Base-by-base conservation (phyloP, 2,113 vertebrate genomes). In the Cyanistes caeruleus region DNA sequence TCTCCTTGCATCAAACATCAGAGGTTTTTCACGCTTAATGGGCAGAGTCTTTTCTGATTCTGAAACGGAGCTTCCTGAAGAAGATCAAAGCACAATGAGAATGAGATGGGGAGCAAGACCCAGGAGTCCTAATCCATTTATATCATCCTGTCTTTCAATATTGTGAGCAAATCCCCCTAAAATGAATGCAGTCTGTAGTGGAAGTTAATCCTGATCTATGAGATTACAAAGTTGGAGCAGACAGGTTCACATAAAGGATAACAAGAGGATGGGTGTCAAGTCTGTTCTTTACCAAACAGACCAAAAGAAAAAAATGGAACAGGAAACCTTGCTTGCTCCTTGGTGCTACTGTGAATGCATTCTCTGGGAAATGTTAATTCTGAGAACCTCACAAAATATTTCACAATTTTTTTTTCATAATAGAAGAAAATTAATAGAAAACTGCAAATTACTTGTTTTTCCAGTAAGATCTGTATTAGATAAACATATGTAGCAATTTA, bases 21-120 rank as follows among this genome's bases (percentile, higher is more conserved):
- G 87, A 91, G 44, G 24, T 69, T 91, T 94, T 83, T 95, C 28
- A 80, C 0, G 0, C 73, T 82, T 87, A 93, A 92, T 88, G 48
- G 51, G 52, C 77, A 90, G 44, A 84, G 74, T 30, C 59, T 92
- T 90, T 92, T 93, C 81, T 90, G 63, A 51, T 70, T 74, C 77
- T 88, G 70, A 75, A 72, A 41, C 6, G 9, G 25, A 91, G 44
- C 67, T 85, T 90, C 75, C 88, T 73, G n/a, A 44, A 35, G 41
- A 63, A 91, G 90, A 92, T 95, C 88, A 95, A 96, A 94, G 92
- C 76, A 81, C 80, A 86, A 70, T 55, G 43, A 90, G 75, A 92
- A 93, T 70, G 67, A 92, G 75, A 73, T 49, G 33, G 44, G 41
- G 79, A 95, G 59, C 76, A 92, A 94, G 83, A 84, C 76, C 68